Evolutionary conservation across 2,888 invertebrate species (phyloP), one percentile per base, ranked within the genome.

Genomic region (Acronicta aceris): DNA sequence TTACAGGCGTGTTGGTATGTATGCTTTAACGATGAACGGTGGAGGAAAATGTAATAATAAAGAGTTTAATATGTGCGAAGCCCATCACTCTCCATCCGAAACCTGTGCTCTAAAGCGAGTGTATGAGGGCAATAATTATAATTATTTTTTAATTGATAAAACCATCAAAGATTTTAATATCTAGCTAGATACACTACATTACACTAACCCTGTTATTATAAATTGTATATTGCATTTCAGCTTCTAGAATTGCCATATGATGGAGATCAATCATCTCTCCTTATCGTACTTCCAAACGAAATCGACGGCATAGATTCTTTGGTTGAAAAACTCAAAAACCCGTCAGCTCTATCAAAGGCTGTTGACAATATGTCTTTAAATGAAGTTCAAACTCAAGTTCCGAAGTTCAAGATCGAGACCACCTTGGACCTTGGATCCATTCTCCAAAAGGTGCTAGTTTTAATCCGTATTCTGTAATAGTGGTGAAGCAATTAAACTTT

Each of bases 361-460:
- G 73, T 72, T 0, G 42, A 86, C 0, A 78, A 85, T 4, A 89
- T 96, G 95, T 65, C 63, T 0, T 10, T 63, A 0, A 79, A 84
- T 1, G 95, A 96, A 79, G 96, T 98, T 2, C 84, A 95, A 0
- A 94, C 98, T 0, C 93, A 90, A 36, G 84, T 98, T 51, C 98
- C 98, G 0, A 97, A 96, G 83, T 98, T 98, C 85, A 97, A 96
- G 85, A 95, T 98, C 52, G 97, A 98, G 88, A 96, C 96, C 15
- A 95, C 95, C n/a, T 95, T 96, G 6, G 84, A 97, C 56, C 92
- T 98, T 15, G 95, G 95, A 60, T 86, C 95, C 0, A 86, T 95
- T 25, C 91, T 98, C 6, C 49, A 83, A 48, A 92, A 96, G 84
- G 98, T 98, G 86, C 88, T 81, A n/a, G n/a, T 21, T 21, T 21